Percentiles rank a stretch among this genome's conserved stretches.
Conservation (phyloP, 2,888 invertebrate species). For the Acronicta aceris region DNA sequence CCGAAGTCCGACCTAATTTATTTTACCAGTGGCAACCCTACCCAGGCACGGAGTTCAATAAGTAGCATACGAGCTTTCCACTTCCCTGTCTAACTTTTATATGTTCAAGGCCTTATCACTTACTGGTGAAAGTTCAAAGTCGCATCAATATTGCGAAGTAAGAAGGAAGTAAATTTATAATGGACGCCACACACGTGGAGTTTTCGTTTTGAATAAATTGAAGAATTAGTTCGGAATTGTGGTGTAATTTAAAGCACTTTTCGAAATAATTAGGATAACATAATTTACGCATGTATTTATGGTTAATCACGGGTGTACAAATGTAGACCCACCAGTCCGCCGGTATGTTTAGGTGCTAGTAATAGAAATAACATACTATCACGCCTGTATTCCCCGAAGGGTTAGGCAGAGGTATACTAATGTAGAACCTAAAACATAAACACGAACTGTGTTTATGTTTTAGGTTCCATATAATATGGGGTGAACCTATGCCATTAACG, state of each 20-base stretch:
- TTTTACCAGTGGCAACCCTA: neutral
- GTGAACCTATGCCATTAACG: no score
- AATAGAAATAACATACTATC: no score
- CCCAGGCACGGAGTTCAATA: conserved; percentile 29
- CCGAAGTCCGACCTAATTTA: neutral
- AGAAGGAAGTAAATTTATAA: conserved; percentile 9
- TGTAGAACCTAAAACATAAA: no score
- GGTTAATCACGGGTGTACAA: no score
- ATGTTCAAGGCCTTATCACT: conserved; percentile 1
- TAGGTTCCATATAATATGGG: no score
- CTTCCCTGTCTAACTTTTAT: conserved; percentile 32
- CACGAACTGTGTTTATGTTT: no score
- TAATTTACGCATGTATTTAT: no score
- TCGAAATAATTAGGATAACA: no score
- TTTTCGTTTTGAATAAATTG: neutral
- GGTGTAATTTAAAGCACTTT: neutral
- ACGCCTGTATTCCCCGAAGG: no score
- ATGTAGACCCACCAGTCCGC: no score
- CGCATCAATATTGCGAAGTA: conserved; percentile 9
- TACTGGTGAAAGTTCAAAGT: conserved; percentile 12
- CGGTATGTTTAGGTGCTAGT: no score
- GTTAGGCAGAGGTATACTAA: no score
- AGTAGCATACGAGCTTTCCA: conserved; percentile 15
- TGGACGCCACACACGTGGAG: neutral
- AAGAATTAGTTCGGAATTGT: neutral